These are phyloP conservation scores for Colostygia pectinataria DNA, from an alignment of 2,888 invertebrate genomes.

Conservation along the genomic window DNA sequence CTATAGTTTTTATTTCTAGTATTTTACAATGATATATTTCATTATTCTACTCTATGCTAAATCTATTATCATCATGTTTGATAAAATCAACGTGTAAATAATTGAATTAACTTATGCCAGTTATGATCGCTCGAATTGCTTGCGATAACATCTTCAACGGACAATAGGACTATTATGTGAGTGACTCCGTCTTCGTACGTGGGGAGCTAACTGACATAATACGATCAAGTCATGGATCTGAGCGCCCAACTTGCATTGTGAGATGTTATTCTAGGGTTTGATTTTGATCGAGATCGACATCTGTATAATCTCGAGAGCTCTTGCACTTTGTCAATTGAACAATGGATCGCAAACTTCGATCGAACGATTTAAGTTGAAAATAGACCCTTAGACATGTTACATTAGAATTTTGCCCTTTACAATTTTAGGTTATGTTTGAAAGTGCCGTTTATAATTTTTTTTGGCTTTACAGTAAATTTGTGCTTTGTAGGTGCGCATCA, in stretches of 20 bases:
- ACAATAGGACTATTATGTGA: slow-evolving; percentile 70
- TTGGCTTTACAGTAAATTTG: slow-evolving; percentile 21
- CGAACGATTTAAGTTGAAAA: slow-evolving; percentile 22
- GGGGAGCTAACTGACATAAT: slow-evolving; percentile 52
- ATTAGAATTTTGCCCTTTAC: too few species aligned
- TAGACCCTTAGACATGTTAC: slow-evolving; percentile 1
- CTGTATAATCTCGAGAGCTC: slow-evolving; percentile 49
- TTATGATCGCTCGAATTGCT: slow-evolving; percentile 50
- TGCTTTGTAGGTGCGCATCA: slow-evolving; percentile 59
- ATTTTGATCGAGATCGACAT: slow-evolving; percentile 54
- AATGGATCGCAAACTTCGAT: slow-evolving; percentile 38
- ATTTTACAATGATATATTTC: too few species aligned
- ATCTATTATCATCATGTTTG: too few species aligned
- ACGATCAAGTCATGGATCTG: slow-evolving; percentile 55
- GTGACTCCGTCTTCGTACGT: slow-evolving; percentile 57
- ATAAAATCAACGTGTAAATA: slow-evolving; percentile 5
- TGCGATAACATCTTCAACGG: slow-evolving; percentile 63
- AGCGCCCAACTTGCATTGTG: slow-evolving; percentile 54
- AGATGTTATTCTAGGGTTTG: slow-evolving; percentile 61
- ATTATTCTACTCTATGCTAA: too few species aligned
- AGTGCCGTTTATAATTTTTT: slow-evolving; percentile 17
- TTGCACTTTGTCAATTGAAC: slow-evolving; percentile 50
- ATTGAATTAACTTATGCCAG: slow-evolving; percentile 55
- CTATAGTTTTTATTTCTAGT: too few species aligned
- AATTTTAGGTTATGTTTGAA: too few species aligned